These are phyloP conservation scores for Garrulus glandarius DNA, from an alignment of 2,797 vertebrate genomes.

Conservation along the genomic window DNA sequence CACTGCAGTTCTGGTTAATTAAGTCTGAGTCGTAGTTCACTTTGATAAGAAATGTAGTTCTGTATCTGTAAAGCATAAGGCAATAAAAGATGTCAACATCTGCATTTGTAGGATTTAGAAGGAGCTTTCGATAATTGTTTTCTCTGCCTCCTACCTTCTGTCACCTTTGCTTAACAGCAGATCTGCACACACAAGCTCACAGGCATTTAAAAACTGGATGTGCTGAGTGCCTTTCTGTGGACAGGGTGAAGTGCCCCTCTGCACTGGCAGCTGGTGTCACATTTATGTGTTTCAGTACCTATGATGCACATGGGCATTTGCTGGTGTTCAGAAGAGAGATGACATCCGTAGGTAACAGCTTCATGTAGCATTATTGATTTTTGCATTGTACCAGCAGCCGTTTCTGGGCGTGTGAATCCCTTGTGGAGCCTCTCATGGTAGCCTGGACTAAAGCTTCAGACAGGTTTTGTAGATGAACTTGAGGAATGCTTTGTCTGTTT, in stretches of 20 bases:
- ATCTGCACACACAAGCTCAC: not conserved
- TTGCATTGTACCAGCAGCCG: not conserved
- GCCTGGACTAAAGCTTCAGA: not conserved
- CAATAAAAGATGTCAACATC: constrained; percentile 10
- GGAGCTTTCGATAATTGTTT: constrained; percentile 38
- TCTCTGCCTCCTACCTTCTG: not conserved
- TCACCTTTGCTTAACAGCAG: not conserved
- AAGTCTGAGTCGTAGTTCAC: constrained; percentile 5
- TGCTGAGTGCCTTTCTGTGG: not conserved
- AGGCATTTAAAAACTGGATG: not conserved
- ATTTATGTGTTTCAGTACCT: not conserved
- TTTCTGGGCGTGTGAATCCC: not conserved
- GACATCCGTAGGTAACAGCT: not conserved
- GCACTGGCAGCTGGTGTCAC: not conserved
- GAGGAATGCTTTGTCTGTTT: not conserved
- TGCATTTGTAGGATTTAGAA: constrained; percentile 19
- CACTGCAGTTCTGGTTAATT: not conserved
- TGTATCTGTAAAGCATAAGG: not conserved
- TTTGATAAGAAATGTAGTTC: constrained; percentile 25
- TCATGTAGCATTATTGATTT: not conserved
- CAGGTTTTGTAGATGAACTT: not conserved
- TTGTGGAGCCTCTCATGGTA: not conserved
- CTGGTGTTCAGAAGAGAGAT: not conserved
- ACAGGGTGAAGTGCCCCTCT: not conserved
- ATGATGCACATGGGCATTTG: fast-evolving